Evolutionary conservation across 2,797 vertebrate species (phyloP), one percentile per base, ranked within the genome.

Genomic region (Ficedula albicollis): DNA sequence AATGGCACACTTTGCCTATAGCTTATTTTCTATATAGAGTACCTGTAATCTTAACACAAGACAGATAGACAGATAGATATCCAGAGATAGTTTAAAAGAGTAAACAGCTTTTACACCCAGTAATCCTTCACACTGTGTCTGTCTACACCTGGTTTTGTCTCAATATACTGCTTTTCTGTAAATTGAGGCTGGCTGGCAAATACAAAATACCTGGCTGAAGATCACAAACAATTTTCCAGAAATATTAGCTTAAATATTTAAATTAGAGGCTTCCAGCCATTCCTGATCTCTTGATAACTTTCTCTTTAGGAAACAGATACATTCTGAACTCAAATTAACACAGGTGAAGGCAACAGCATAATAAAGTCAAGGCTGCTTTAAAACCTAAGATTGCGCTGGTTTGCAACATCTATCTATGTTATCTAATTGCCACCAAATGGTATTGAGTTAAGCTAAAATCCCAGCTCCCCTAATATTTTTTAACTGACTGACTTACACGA

Each of bases 21-120:
- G 59, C 52, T 94, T 80, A 83, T 95, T 87, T 93, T 87, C 88
- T 93, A 55, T 46, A 89, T 41, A 80, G 81, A 76, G 48, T 68
- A 89, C 18, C n/a, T 90, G 90, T n/a, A 91, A 93, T 75, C 70
- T 87, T 92, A 86, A 93, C 72, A 91, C 87, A 76, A 93, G 90
- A 90, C 30, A 93, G 80, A 94, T 29, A 89, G 75, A 90, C 41
- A 80, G 52, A 76, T 32, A 87, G 56, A 74, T 84, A 92, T 30
- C 49, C 46, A 66, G 72, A 92, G 70, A 87, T 29, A 84, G 84
- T 83, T 92, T 91, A 74, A 78, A 89, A 83, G 79, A 88, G 43
- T 69, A 87, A 93, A 92, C 64, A 78, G 60, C 74, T 93, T 90
- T 82, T 88, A 79, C 38, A 88, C 10, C 20, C 70, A 70, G 41